Conservation (phyloP, 2,113 vertebrate species). For the Nesoenas mayeri region DNA sequence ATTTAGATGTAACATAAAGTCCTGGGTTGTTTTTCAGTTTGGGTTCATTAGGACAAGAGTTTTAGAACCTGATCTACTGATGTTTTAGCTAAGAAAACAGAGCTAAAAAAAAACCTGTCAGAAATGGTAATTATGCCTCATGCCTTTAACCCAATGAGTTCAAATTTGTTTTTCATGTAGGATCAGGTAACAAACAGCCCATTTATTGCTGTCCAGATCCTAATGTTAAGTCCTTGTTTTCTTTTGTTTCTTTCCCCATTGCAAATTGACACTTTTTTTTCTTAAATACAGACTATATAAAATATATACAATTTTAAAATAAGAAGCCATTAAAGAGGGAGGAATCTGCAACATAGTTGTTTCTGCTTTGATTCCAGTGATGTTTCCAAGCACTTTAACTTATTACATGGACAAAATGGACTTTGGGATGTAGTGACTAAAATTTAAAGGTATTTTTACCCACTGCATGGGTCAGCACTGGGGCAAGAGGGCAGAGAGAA, state of each 20-base stretch:
- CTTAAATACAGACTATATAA: background rate
- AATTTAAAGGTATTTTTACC: background rate
- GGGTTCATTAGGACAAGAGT: background rate
- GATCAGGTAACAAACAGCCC: background rate
- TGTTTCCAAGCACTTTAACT: background rate
- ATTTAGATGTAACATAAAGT: background rate
- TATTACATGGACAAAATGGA: background rate
- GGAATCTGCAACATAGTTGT: background rate
- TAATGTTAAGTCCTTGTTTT: background rate
- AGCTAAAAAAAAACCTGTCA: background rate
- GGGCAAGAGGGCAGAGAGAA: background rate
- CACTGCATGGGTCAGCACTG: background rate
- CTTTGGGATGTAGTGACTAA: background rate
- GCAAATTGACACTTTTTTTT: background rate
- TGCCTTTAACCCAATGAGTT: background rate
- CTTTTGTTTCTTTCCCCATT: background rate
- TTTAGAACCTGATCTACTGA: background rate
- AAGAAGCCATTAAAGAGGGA: background rate
- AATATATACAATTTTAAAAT: background rate
- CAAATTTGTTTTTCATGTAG: background rate
- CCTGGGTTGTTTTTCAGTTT: background rate
- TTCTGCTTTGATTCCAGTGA: background rate
- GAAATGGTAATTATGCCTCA: background rate
- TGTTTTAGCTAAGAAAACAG: slow-evolving; percentile 10
- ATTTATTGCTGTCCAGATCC: background rate